Evolutionary conservation across 2,113 vertebrate genomes (phyloP), one percentile per base, ranked within the genome.

Genomic region (Sceloporus tristichus): DNA sequence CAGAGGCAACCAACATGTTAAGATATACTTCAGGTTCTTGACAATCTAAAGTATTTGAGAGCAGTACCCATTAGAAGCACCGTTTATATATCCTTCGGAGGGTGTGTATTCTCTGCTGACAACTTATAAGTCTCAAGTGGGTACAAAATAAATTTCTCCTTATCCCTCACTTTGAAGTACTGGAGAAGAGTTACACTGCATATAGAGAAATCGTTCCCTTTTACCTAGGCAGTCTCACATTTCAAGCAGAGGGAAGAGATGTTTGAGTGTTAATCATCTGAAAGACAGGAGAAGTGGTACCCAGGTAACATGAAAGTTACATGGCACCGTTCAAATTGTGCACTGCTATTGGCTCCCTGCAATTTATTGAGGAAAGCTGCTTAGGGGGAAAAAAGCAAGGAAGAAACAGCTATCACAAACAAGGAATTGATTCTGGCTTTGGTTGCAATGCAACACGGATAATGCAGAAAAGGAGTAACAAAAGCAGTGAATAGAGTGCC

Each of bases 241-340:
- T 92, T 94, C 91, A 95, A 94, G 94, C 80, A 89, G 2, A 29
- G 1, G 34, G 85, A 91, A 94, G 70, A 81, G 42, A 92, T 14
- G 91, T 80, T 40, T 80, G 95, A 91, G 66, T 90, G 92, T 87
- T 92, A 92, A 59, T 16, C 92, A 90, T 90, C 93, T 92, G 79
- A 86, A 68, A 74, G 59, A 73, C 92, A 95, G 38, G 85, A 91
- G 95, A 95, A 90, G 9, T 27, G 86, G 42, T 89, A 91, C 56
- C 86, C 19, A 84, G 48, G 88, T 85, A 88, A 59, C 82, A 91
- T 89, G 90, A 92, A 90, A 82, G 84, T 70, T 70, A 92, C 92
- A 81, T 86, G 93, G 71, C 95, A 89, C 86, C 79, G 82, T 85
- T 91, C 91, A 92, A 93, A 95, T 94, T 93, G 88, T 25, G 88